Base-by-base conservation (phyloP, 2,797 vertebrate species). In the Coracias cyanogaster region DNA sequence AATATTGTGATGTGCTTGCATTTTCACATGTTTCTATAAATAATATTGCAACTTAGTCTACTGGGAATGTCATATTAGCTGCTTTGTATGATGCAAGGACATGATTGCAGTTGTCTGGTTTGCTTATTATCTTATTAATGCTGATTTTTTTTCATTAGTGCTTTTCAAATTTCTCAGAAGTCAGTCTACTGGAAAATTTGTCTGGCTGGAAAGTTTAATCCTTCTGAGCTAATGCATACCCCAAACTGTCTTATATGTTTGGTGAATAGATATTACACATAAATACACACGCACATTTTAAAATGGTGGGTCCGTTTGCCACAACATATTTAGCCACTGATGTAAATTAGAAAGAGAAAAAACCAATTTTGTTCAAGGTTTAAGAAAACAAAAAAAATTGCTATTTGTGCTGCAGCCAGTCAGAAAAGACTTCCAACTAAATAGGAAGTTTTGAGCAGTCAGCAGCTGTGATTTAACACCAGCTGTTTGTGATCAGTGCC, bases 401-500 rank as follows among this genome's bases (percentile, higher is more conserved):
- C 61, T 94, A 55, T 73, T 94, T 94, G 28, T 91, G n/a, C 55
- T 95, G 62, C 69, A 93, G 67, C 67, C 33, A 71, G 71, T 79
- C 55, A 43, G 80, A 71, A 33, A 74, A 90, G 52, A 78, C 45
- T 85, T 96, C 57, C 39, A 78, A 49, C 65, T 95, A 90, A 93
- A 82, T 33, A 71, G 60, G 58, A 87, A 93, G 83, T 87, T 91
- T 86, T 84, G 77, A 91, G 74, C 90, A 95, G 80, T 87, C 69
- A 69, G 69, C 69, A 86, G 29, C 70, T 90, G 60, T 89, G 93
- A 86, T 92, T 94, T 94, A 93, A 74, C 90, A 94, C 55, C 95
- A 96, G 93, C 91, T 96, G 94, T 93, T 96, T 94, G 82, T 90
- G 81, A 85, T 95, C 83, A 48, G 74, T 96, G 94, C 94, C 96